Evolutionary conservation across 2,797 vertebrate species (phyloP), one percentile per base, ranked within the genome.

Genomic region (Poeciliopsis paucimaculata): DNA sequence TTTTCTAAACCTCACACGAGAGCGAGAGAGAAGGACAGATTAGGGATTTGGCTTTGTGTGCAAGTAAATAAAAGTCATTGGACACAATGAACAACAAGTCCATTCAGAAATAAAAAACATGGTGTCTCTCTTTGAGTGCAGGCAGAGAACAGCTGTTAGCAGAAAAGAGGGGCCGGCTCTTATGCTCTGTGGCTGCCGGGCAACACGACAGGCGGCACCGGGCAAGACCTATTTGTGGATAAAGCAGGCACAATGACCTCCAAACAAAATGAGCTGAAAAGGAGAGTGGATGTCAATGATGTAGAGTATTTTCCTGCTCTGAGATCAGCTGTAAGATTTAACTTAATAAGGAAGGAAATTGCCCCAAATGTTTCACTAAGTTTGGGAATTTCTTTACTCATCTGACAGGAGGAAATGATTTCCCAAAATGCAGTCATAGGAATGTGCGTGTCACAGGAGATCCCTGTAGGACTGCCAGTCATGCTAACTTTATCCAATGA

Each of bases 61-160:
- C 77, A 77, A 91, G 93, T 93, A 95, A 94, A 94, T 92, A 95
- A 80, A 94, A 94, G 93, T 94, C 92, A 92, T 71, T 83, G 81
- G 89, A 85, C 90, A 94, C 94, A 94, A 94, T 93, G 93, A 92
- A 94, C 94, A 93, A 94, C 91, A 93, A 92, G 91, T 93, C 93
- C 92, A 94, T 95, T 95, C 87, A 93, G 86, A 90, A 87, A 92
- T 90, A 86, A 84, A 87, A 79, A 68, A 68, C 76, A 60, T 12
- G 76, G 72, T 72, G 60, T 86, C 81, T 76, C 16, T 87, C 81
- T 91, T 86, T 87, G 75, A 88, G 86, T 47, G 77, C 91, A 89
- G 86, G 86, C 89, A 75, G 87, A 80, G 83, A 92, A 91, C 93
- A 94, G 94, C 93, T 94, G 91, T 91, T 90, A 64, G 86, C 81